Conservation (phyloP, 1,140 invertebrate species). For the Polyergus mexicanus region DNA sequence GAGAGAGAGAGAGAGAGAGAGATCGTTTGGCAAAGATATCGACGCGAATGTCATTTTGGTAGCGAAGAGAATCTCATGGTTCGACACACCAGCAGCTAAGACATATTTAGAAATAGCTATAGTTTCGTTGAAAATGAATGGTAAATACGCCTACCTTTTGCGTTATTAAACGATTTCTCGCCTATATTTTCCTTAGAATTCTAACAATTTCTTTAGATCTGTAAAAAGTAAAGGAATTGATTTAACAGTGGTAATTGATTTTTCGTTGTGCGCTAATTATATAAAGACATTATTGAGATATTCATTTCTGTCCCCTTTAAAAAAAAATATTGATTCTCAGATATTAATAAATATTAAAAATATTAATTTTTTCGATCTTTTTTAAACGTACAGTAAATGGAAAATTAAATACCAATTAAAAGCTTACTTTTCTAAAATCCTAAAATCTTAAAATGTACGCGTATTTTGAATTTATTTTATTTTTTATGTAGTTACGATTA, state of each 20-base stretch:
- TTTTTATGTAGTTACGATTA: neutral
- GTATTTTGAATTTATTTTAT: constrained; percentile 6
- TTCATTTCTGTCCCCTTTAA: too few species aligned
- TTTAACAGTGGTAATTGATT: too few species aligned
- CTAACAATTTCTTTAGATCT: neutral
- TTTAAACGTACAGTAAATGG: neutral
- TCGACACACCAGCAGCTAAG: neutral
- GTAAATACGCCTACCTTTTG: neutral
- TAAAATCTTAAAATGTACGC: neutral
- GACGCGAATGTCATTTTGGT: neutral
- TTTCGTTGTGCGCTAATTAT: too few species aligned
- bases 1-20: neutral
- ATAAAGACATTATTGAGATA: too few species aligned
- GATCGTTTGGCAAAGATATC: neutral
- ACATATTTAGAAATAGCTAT: constrained; percentile 20
- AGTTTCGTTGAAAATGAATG: neutral
- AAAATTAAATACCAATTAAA: too few species aligned
- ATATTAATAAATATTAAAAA: constrained; percentile 8
- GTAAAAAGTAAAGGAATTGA: too few species aligned
- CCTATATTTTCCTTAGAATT: constrained; percentile 4
- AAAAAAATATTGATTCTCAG: neutral
- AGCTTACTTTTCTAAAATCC: too few species aligned
- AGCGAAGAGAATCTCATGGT: neutral
- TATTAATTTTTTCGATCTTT: constrained; percentile 29
- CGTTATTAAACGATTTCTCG: neutral